Base-by-base conservation (phyloP, 1,140 invertebrate genomes). In the Drosophila ambigua region DNA sequence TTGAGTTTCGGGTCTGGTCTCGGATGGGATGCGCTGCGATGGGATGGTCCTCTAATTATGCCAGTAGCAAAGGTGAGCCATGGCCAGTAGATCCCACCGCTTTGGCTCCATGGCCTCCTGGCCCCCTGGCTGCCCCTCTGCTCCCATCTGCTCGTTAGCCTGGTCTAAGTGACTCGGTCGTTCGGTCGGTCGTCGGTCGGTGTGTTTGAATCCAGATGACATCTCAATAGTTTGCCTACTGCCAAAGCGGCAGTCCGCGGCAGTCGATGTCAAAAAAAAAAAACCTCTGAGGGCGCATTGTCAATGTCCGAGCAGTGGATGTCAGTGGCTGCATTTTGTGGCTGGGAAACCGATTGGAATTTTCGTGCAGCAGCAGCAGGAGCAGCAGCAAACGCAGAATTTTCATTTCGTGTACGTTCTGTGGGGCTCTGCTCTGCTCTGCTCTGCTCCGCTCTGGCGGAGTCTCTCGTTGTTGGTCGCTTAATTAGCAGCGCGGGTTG, bases 181-280 rank as follows among this genome's bases (percentile, higher is more conserved):
- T 0, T 24, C 23, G 23, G 77, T 60, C 52, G 72, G 52, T 61
- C 51, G 26, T 63, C 35, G 55, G 63, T 57, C 68, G 75, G 75
- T 74, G 49, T 79, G 77, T 81, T 81, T 81, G 78, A 79, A 75
- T 48, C 63, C 71, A 74, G 75, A 79, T 87, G 83, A 87, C 83
- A 87, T 83, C 83, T 87, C 83, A 87, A 87, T 87, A 87, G 77
- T 67, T 79, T 67, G 60, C 72, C 9, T 67, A 58, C 68, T 69
- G 64, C 82, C 71, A 11, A 43, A 16, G 35, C 5, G 16, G 59
- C 23, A 49, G 62, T 54, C 50, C 41, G 41, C 67, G 43, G 65
- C 63, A 82, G 74, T 62, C 60, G 79, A 83, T 87, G 83, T 88
- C 83, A 87, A 76, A 39, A 39, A 39, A 28, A 28, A 28, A 28